Conservation (phyloP, 2,113 vertebrate species). For the Amazona guildingii region DNA sequence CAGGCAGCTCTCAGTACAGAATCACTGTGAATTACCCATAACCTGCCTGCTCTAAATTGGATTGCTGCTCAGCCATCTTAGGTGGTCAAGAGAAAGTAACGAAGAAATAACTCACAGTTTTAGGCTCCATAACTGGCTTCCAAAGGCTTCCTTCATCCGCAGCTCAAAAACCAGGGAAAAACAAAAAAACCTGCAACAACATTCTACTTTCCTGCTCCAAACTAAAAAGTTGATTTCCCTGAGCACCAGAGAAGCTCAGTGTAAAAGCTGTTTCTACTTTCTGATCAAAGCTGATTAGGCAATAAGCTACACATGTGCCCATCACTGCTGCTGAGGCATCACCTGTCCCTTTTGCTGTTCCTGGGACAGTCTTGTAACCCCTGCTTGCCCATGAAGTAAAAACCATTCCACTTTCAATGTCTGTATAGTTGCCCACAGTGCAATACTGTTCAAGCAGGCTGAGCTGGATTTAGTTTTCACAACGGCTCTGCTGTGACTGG, state of each 20-base stretch:
- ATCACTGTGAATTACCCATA: background rate
- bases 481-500: background rate
- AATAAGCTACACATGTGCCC: background rate
- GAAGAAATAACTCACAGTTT: background rate
- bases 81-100: background rate
- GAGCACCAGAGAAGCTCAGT: fast-evolving
- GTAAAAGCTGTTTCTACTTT: background rate
- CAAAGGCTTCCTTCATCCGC: fast-evolving
- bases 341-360: background rate
- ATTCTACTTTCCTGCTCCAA: background rate
- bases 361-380: background rate
- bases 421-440: background rate
- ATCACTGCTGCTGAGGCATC: background rate
- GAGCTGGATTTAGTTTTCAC: background rate
- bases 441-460: background rate
- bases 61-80: background rate
- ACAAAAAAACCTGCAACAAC: background rate
- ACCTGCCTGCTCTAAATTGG: background rate
- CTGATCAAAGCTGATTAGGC: background rate
- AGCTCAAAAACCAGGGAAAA: background rate
- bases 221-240: background rate
- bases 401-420: background rate
- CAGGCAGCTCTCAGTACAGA: background rate
- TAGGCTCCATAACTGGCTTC: background rate
- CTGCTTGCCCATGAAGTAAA: background rate